Percentiles rank a stretch among this genome's conserved stretches.
Evolutionary conservation across 2,888 invertebrate genomes (phyloP).

Genomic region (Toxonevra muliebris): DNA sequence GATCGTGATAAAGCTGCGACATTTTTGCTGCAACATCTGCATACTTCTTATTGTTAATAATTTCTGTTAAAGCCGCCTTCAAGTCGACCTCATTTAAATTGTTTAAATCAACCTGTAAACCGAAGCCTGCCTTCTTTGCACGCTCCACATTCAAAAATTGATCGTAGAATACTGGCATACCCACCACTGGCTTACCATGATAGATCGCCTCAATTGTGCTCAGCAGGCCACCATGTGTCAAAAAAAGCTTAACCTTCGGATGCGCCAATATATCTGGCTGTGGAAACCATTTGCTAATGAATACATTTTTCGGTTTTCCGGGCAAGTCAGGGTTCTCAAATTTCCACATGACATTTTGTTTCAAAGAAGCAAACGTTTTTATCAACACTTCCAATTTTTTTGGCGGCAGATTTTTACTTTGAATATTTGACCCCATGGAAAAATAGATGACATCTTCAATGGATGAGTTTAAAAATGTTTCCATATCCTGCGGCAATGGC

Average conservation of each 20-base stretch:
- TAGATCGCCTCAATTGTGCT: slow-evolving; percentile 65
- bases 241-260: slow-evolving; percentile 65
- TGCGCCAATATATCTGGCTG: slow-evolving; percentile 64
- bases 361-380: slow-evolving; percentile 42
- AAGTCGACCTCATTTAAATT: slow-evolving; percentile 38
- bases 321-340: slow-evolving; percentile 57
- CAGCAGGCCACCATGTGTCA: slow-evolving; percentile 68
- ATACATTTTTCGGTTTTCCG: slow-evolving; percentile 55
- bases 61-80: slow-evolving; percentile 39
- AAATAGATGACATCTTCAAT: slow-evolving; percentile 65
- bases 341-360: slow-evolving; percentile 63
- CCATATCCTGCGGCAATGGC: slow-evolving; percentile 54
- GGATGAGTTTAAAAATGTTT: slow-evolving; percentile 60
- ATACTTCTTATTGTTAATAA: slow-evolving; percentile 48
- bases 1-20: slow-evolving; percentile 55
- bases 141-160: slow-evolving; percentile 57
- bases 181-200: slow-evolving; percentile 63
- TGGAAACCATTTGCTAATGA: slow-evolving; percentile 59
- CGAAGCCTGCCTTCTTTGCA: slow-evolving; percentile 51
- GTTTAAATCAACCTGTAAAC: slow-evolving; percentile 43
- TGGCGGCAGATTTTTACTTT: slow-evolving; percentile 48
- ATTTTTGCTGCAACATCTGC: slow-evolving; percentile 38
- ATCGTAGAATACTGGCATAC: slow-evolving; percentile 61
- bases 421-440: slow-evolving; percentile 64
- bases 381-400: slow-evolving; percentile 44